A percentile compares a stretch with the other conserved stretches of the same genome.
phyloP scores from a whole-genome alignment of 2,113 vertebrate species.

The Tachuris rubrigastra region DNA sequence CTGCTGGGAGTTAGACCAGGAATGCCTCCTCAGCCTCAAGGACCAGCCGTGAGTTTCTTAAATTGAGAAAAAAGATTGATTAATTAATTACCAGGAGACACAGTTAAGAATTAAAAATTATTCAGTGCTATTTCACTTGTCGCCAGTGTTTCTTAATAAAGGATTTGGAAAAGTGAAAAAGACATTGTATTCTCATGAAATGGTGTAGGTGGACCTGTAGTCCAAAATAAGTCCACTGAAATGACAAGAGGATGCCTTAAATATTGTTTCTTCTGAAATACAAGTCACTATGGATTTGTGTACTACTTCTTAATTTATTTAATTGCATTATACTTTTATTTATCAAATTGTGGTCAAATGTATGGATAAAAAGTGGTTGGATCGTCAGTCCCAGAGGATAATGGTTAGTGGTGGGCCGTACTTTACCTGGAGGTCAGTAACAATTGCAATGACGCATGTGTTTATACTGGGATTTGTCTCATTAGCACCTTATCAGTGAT shows the following conservation, averaged over 20 bases:
- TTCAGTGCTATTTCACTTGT: neutral
- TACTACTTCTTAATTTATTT: neutral
- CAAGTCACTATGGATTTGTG: neutral
- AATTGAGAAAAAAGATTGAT: too few species aligned
- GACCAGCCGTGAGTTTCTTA: slow-evolving; percentile 82
- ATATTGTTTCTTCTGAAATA: neutral
- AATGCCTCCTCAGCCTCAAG: slow-evolving; percentile 91
- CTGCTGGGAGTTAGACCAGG: slow-evolving; percentile 92
- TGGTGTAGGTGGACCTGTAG: neutral
- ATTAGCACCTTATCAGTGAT: neutral
- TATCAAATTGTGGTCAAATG: neutral
- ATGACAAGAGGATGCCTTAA: neutral
- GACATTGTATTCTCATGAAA: neutral
- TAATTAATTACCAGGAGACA: neutral
- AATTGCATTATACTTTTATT: neutral
- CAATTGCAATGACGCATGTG: neutral
- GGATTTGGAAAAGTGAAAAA: neutral
- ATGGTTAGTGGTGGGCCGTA: neutral
- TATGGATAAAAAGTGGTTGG: neutral
- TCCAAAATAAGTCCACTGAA: neutral
- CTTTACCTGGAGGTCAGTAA: neutral
- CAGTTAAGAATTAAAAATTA: neutral
- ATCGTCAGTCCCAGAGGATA: neutral
- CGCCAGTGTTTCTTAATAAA: neutral
- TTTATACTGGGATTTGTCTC: neutral